These are phyloP conservation scores for Oxyruncus cristatus DNA, from an alignment of 2,113 vertebrate genomes.

Conservation along the genomic window DNA sequence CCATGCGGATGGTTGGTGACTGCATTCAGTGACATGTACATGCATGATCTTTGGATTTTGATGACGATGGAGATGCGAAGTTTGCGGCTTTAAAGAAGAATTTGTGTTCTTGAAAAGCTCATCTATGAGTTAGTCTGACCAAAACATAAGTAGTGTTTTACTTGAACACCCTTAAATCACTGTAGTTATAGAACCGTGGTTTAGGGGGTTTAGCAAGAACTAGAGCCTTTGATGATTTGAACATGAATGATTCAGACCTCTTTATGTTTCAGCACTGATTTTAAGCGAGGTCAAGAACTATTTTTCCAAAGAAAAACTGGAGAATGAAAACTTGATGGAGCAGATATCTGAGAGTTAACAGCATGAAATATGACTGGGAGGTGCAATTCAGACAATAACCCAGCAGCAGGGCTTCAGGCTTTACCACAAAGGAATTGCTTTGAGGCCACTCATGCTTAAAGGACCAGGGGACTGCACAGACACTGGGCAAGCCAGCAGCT, in stretches of 20 bases:
- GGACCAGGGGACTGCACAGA: not conserved
- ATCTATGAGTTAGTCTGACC: not conserved
- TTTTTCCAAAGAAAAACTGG: not conserved
- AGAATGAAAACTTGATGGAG: not conserved
- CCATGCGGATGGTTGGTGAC: rapidly evolving
- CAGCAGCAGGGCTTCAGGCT: not conserved
- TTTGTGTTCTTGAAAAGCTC: not conserved
- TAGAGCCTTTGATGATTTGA: not conserved
- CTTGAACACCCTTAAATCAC: not conserved
- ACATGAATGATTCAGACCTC: not conserved
- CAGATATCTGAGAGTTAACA: not conserved
- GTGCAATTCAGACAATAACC: not conserved
- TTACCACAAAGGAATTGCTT: not conserved
- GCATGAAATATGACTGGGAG: not conserved
- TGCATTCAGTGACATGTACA: rapidly evolving
- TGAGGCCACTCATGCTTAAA: not conserved
- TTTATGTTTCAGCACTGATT: not conserved
- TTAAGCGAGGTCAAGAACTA: not conserved
- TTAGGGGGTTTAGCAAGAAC: not conserved
- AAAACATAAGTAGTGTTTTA: not conserved
- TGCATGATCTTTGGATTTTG: not conserved
- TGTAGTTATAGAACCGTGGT: not conserved
- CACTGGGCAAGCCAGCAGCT: not conserved
- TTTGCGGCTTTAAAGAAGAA: not conserved
- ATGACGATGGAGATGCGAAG: not conserved